Evolutionary conservation across 2,888 invertebrate species (phyloP).

Genomic region (Thalpophila matura): DNA sequence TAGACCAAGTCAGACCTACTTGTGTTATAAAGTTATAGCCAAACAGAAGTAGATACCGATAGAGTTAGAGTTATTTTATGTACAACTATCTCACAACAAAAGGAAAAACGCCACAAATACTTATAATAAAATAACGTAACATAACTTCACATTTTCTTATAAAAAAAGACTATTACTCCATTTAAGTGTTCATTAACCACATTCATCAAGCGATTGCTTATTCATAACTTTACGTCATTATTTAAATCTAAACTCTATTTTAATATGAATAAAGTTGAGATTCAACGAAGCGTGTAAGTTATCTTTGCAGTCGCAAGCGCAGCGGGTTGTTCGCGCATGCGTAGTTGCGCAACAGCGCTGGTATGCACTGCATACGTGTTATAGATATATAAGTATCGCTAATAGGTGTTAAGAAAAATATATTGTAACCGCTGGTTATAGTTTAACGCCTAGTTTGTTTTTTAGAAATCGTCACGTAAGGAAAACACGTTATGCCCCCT

Average conservation of each 20-base stretch:
- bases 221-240: slow-evolving; percentile 30
- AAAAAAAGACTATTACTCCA: slow-evolving; percentile 45
- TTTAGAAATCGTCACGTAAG: too few species aligned
- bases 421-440: slow-evolving; percentile 11
- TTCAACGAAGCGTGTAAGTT: background rate
- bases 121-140: slow-evolving; percentile 10
- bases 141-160: slow-evolving; percentile 1
- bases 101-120: background rate
- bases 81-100: too few species aligned
- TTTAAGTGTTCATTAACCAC: slow-evolving; percentile 36
- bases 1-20: too few species aligned
- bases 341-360: slow-evolving; percentile 55
- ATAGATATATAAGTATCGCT: slow-evolving; percentile 14
- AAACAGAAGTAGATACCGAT: too few species aligned
- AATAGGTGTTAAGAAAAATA: slow-evolving; percentile 23
- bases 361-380: slow-evolving; percentile 44
- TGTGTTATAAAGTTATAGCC: too few species aligned
- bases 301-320: slow-evolving; percentile 46
- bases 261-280: slow-evolving; percentile 25
- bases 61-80: too few species aligned
- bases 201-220: slow-evolving; percentile 52
- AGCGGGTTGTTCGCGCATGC: slow-evolving; percentile 44
- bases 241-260: slow-evolving; percentile 3
- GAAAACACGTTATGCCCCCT: too few species aligned
- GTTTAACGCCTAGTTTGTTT: background rate